A percentile compares a stretch with the other conserved stretches of the same genome.
phyloP scores from a whole-genome alignment of 2,113 vertebrate species.

The Microtus oregoni region DNA sequence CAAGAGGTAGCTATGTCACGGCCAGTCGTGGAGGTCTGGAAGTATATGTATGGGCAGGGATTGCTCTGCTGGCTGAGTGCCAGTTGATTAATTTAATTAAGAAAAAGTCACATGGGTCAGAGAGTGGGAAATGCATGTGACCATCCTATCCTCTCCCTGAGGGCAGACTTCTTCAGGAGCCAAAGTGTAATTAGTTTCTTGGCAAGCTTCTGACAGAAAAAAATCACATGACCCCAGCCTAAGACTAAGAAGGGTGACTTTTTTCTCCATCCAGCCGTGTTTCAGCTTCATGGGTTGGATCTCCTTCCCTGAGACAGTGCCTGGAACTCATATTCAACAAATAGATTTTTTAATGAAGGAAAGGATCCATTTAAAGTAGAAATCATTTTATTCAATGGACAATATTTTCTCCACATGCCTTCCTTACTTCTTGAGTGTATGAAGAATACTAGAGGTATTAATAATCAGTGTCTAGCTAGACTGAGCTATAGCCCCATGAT shows the following conservation, averaged over 20 bases:
- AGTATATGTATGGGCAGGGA: neutral
- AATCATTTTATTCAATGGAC: neutral
- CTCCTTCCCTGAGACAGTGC: neutral
- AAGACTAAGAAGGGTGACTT: neutral
- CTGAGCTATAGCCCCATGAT: neutral
- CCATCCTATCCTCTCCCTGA: slow-evolving; percentile 12
- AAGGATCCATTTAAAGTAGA: neutral
- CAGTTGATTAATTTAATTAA: slow-evolving; percentile 65
- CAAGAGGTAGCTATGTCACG: neutral
- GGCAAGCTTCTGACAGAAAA: slow-evolving; percentile 13
- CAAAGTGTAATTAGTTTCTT: slow-evolving; percentile 58
- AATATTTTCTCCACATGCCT: neutral
- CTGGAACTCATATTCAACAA: neutral
- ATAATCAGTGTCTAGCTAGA: neutral
- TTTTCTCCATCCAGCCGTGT: neutral
- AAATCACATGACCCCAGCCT: neutral
- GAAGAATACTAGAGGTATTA: neutral
- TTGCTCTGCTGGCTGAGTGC: neutral
- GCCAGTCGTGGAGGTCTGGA: neutral
- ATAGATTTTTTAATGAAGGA: neutral
- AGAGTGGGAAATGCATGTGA: slow-evolving; percentile 54
- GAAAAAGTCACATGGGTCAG: slow-evolving; percentile 53
- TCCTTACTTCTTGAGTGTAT: neutral
- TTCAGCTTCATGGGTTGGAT: neutral
- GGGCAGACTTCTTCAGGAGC: slow-evolving; percentile 23